Conservation (phyloP, 2,797 vertebrate genomes). For the Hemitrygon akajei region DNA sequence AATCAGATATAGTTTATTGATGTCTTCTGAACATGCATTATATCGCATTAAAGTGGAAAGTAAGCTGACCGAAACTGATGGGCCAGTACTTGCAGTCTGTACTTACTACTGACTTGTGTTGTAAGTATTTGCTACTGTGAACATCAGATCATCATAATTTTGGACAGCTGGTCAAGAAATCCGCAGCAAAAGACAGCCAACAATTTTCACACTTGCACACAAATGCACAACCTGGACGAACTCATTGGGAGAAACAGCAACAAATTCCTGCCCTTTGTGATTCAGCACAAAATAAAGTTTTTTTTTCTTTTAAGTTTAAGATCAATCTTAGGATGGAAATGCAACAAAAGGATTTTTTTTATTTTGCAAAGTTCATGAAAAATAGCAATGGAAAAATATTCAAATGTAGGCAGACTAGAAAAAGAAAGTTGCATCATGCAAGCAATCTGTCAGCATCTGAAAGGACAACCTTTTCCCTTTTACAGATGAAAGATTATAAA, state of each 20-base stretch:
- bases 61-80: conserved; percentile 13
- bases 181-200: too few species aligned
- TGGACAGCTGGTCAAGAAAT: too few species aligned
- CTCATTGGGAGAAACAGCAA: too few species aligned
- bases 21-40: background rate
- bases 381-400: background rate
- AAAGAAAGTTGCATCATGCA: background rate
- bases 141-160: too few species aligned
- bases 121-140: too few species aligned
- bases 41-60: background rate
- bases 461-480: background rate
- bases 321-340: background rate
- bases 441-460: background rate
- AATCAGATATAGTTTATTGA: background rate
- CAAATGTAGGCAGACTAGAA: background rate
- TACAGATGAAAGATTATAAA: background rate
- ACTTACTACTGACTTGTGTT: too few species aligned
- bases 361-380: background rate
- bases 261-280: too few species aligned
- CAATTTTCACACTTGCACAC: too few species aligned
- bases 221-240: too few species aligned
- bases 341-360: background rate
- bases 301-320: background rate
- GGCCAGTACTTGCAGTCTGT: too few species aligned
- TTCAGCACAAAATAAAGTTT: background rate